Evolutionary conservation across 2,888 invertebrate species (phyloP).

Genomic region (Rhorus exstirpatorius): DNA sequence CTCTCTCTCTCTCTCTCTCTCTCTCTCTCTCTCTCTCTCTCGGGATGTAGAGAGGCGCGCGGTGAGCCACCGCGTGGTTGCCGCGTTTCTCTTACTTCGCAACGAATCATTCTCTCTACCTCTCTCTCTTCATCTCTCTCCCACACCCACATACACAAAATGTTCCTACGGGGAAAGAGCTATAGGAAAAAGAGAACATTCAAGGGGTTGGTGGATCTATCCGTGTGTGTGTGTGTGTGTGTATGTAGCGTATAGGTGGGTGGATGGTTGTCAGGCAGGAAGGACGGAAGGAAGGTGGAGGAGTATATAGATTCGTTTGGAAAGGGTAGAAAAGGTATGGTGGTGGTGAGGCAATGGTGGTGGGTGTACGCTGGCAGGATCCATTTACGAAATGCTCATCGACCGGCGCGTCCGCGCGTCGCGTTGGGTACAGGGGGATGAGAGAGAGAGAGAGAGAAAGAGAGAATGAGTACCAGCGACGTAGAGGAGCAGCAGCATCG

Average conservation of each 20-base stretch:
- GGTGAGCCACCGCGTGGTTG: constrained; percentile 71
- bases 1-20: no score
- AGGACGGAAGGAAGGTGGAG: constrained; percentile 65
- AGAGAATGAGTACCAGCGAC: constrained; percentile 39
- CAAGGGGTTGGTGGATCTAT: constrained; percentile 1
- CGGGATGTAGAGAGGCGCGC: constrained; percentile 45
- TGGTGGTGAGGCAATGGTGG: constrained; percentile 46
- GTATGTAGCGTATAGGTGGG: constrained; percentile 39
- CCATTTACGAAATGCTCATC: constrained; percentile 86
- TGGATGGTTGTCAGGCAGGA: constrained; percentile 62
- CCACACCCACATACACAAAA: constrained; percentile 46
- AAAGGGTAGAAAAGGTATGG: constrained; percentile 52
- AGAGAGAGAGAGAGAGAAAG: constrained; percentile 10
- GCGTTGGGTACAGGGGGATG: constrained; percentile 59
- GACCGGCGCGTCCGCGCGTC: constrained; percentile 75
- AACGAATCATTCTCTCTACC: constrained; percentile 45
- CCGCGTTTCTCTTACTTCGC: constrained; percentile 51
- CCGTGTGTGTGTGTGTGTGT: neutral
- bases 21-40: no score
- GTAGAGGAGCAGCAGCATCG: constrained; percentile 63
- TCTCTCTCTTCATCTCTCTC: constrained; percentile 28
- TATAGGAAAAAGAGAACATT: constrained; percentile 58
- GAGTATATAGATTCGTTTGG: constrained; percentile 21
- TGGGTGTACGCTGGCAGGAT: constrained; percentile 73
- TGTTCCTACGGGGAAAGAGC: constrained; percentile 28